Evolutionary conservation across 2,797 vertebrate genomes (phyloP), one percentile per base, ranked within the genome.

Genomic region (Catharus ustulatus): DNA sequence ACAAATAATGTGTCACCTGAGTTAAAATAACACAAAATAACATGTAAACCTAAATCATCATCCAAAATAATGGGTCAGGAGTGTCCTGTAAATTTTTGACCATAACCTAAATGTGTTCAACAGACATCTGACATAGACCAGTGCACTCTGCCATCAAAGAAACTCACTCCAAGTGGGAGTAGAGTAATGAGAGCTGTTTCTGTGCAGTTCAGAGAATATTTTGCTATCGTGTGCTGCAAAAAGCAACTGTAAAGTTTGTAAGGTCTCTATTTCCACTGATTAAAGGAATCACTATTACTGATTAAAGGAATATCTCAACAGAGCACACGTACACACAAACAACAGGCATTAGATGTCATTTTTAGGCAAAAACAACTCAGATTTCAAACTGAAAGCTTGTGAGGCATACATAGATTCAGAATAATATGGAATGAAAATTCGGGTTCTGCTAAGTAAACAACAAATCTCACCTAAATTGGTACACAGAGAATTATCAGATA

Each of bases 91-190:
- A 54, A 3, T 26, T 36, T 46, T 54, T n/a, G 61, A 14, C 24
- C n/a, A 38, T 29, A 71, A n/a, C 24, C 4, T 80, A 34, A 29
- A 0, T 11, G 9, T 46, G 21, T 27, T 52, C 0, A 0, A 80
- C 29, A 64, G 24, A 10, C 16, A 64, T 45, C 32, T 92, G 72
- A 27, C 30, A 45, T 2, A 64, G 22, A 6, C 29, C 14, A 20
- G 26, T 26, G 5, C 9, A 62, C 16, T 38, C 40, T 72, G 24
- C 3, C 24, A 63, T 38, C 11, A 45, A 51, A 71, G 36, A 78
- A 93, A 52, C n/a, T 67, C 42, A 58, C 27, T 43, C 6, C 18
- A 75, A 68, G 8, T 51, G 30, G 12, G 23, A 91, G 3, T 68
- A 67, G 63, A 71, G 13, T 2, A 3, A 29, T 46, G 13, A 34